phyloP scores from a whole-genome alignment of 2,888 invertebrate species.

The Lochmaea capreae region DNA sequence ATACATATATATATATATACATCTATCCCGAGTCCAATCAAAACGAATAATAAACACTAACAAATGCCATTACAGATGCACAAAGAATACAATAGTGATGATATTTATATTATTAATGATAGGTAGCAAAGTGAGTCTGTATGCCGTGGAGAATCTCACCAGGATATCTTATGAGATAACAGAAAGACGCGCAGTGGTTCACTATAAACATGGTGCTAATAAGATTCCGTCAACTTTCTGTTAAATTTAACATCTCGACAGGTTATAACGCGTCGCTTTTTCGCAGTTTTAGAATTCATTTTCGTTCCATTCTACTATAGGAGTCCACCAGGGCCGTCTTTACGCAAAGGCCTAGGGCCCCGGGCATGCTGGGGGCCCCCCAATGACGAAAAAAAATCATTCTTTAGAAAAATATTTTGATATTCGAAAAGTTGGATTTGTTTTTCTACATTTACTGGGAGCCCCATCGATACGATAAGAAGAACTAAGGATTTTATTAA shows the following conservation, averaged over 20 bases:
- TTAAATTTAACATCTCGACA: conserved; percentile 55
- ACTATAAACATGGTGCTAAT: conserved; percentile 57
- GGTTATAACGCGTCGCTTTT: conserved; percentile 46
- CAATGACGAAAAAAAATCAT: too few relatives aligned
- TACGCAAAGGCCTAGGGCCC: too few relatives aligned
- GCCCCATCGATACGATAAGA: too few relatives aligned
- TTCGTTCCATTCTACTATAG: too few relatives aligned
- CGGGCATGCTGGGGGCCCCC: too few relatives aligned
- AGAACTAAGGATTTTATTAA: too few relatives aligned
- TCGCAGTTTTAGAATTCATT: too few relatives aligned
- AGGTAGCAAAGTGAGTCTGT: conserved; percentile 52
- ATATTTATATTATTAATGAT: conserved; percentile 62
- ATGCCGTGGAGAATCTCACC: conserved; percentile 49
- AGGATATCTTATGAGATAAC: conserved; percentile 54
- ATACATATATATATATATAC: background rate
- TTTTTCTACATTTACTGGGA: too few relatives aligned
- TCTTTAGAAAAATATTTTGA: too few relatives aligned
- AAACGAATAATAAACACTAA: conserved; percentile 15
- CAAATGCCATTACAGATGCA: conserved; percentile 37
- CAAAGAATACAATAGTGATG: conserved; percentile 54
- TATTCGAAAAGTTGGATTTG: too few relatives aligned
- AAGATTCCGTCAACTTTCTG: conserved; percentile 60
- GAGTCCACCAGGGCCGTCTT: too few relatives aligned
- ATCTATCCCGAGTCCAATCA: conserved; percentile 1
- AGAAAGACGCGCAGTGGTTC: conserved; percentile 52